phyloP scores from a whole-genome alignment of 2,797 vertebrate species.

The Danio aesculapii region DNA sequence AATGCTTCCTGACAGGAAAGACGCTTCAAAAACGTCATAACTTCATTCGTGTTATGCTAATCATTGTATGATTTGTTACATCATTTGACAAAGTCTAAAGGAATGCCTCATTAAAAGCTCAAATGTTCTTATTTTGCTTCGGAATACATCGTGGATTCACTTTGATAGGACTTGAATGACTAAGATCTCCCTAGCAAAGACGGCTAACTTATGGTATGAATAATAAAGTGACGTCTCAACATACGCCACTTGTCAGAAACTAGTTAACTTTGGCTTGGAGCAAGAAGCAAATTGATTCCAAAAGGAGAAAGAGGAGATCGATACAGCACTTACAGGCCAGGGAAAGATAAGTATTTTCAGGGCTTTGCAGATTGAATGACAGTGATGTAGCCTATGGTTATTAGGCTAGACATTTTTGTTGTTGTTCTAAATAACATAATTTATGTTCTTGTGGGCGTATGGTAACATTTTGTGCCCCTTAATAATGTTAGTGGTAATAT shows the following conservation, averaged over 20 bases:
- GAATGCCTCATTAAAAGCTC: neutral
- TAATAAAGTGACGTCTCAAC: neutral
- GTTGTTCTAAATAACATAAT: no score
- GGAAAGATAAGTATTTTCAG: neutral
- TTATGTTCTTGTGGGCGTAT: neutral
- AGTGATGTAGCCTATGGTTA: neutral
- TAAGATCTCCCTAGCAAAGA: neutral
- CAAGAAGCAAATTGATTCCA: neutral
- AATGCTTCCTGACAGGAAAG: neutral
- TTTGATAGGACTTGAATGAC: neutral
- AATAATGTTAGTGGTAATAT: neutral
- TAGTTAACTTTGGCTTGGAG: neutral
- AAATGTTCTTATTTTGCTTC: neutral
- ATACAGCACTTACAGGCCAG: constrained; percentile 4
- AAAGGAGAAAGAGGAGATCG: neutral
- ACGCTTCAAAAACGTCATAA: neutral
- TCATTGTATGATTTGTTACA: neutral
- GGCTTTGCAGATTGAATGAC: neutral
- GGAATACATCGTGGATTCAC: neutral
- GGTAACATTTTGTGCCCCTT: neutral
- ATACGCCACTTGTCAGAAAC: neutral
- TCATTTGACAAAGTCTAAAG: neutral
- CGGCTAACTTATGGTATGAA: neutral
- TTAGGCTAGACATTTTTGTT: no score
- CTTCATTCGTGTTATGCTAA: neutral